phyloP scores from a whole-genome alignment of 2,888 invertebrate genomes.

The Lobophora halterata region DNA sequence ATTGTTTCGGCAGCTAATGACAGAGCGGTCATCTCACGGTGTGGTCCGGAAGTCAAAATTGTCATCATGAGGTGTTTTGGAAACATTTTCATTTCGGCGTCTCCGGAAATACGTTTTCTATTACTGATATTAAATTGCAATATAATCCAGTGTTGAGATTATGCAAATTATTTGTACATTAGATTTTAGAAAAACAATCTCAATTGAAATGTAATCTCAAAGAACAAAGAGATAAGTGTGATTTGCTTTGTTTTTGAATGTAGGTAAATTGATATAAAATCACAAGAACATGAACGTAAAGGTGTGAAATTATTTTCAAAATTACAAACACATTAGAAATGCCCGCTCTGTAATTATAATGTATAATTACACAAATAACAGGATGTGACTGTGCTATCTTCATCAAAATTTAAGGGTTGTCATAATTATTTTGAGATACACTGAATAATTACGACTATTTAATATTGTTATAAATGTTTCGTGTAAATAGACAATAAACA shows the following conservation, averaged over 20 bases:
- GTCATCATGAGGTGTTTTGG: constrained; percentile 56
- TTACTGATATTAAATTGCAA: constrained; percentile 44
- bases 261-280: constrained; percentile 3
- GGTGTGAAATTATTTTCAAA: constrained; percentile 27
- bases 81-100: constrained; percentile 58
- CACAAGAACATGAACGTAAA: constrained; percentile 12
- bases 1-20: constrained; percentile 54
- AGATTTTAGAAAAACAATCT: constrained; percentile 15
- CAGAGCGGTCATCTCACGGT: constrained; percentile 49
- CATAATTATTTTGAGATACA: constrained; percentile 21
- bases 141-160: constrained; percentile 31
- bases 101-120: constrained; percentile 49
- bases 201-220: background rate
- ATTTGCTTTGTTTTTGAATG: constrained; percentile 7
- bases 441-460: constrained; percentile 27
- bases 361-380: constrained; percentile 29
- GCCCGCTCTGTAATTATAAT: constrained; percentile 8
- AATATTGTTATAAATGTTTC: constrained; percentile 43
- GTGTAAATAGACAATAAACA: constrained; percentile 54
- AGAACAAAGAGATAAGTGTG: constrained; percentile 6
- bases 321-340: constrained; percentile 26
- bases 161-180: constrained; percentile 33
- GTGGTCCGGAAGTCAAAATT: constrained; percentile 73
- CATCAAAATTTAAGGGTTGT: constrained; percentile 37
- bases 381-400: constrained; percentile 36